phyloP scores from a whole-genome alignment of 2,888 invertebrate species.

The Synanthedon vespiformis region DNA sequence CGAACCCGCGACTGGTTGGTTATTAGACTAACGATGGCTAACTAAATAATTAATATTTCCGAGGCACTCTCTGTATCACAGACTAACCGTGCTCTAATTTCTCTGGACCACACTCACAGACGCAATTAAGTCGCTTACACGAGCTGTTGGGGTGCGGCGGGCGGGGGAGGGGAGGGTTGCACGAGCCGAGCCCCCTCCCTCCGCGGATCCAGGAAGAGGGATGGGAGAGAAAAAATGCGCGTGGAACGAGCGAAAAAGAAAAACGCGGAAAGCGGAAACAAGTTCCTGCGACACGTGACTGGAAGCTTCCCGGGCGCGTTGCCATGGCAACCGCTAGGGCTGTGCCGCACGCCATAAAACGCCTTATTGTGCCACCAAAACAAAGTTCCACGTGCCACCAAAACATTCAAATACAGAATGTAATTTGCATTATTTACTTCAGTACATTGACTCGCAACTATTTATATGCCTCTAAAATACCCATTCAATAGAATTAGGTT shows the following conservation, averaged over 20 bases:
- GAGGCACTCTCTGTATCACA: constrained; percentile 24
- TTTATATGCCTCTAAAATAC: no score
- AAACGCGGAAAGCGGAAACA: constrained; percentile 60
- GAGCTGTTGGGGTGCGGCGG: constrained; percentile 37
- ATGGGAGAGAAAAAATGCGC: constrained; percentile 50
- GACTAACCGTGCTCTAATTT: constrained; percentile 59
- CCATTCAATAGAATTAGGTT: no score
- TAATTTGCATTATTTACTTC: no score
- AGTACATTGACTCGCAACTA: no score
- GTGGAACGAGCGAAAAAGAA: constrained; percentile 49
- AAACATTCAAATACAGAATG: no score
- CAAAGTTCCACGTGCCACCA: no score
- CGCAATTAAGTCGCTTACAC: constrained; percentile 70
- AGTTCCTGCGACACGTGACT: constrained; percentile 68
- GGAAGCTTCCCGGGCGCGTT: constrained; percentile 60
- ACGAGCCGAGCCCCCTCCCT: constrained; percentile 21
- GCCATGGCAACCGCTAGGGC: constrained; percentile 48
- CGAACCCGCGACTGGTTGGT: no score
- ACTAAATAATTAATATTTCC: background rate
- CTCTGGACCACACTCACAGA: constrained; percentile 70
- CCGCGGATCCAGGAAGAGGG: constrained; percentile 5
- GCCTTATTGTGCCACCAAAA: background rate
- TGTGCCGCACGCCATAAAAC: background rate
- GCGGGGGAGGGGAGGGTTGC: constrained; percentile 9
- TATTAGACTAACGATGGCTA: no score